Conservation (phyloP, 2,888 invertebrate genomes). For the Corythucha ciliata region DNA sequence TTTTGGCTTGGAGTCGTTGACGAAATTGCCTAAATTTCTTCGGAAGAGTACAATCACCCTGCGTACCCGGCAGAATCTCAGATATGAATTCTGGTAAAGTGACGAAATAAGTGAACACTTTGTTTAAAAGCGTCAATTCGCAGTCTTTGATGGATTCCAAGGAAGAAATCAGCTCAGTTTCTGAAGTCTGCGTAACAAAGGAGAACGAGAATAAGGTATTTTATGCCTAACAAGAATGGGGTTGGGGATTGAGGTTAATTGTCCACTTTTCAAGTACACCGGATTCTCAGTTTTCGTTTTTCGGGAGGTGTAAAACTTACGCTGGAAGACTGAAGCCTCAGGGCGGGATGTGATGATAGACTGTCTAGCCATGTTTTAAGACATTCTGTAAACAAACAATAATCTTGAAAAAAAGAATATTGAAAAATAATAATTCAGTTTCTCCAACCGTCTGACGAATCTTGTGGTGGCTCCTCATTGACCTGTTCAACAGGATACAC, state of each 20-base stretch:
- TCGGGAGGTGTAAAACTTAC: too few species aligned
- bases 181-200: not conserved
- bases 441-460: too few species aligned
- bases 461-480: too few species aligned
- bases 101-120: slow-evolving; percentile 52
- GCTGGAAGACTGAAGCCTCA: slow-evolving; percentile 12
- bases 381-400: slow-evolving; percentile 21
- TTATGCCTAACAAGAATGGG: too few species aligned
- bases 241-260: too few species aligned
- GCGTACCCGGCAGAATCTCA: slow-evolving; percentile 52
- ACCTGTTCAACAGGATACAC: too few species aligned
- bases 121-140: slow-evolving; percentile 54
- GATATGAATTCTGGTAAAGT: slow-evolving; percentile 54
- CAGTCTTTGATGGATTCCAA: slow-evolving; percentile 43
- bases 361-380: slow-evolving; percentile 23
- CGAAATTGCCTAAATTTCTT: slow-evolving; percentile 49
- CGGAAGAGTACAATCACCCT: slow-evolving; percentile 37
- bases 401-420: too few species aligned
- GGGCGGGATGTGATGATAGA: slow-evolving; percentile 25
- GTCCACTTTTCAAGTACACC: too few species aligned
- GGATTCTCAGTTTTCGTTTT: not conserved
- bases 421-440: too few species aligned
- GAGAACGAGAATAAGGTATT: too few species aligned
- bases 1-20: slow-evolving; percentile 51
- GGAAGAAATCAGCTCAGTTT: slow-evolving; percentile 5